Evolutionary conservation across 1,140 invertebrate genomes (phyloP).

Genomic region (Bilobella aurantiaca): DNA sequence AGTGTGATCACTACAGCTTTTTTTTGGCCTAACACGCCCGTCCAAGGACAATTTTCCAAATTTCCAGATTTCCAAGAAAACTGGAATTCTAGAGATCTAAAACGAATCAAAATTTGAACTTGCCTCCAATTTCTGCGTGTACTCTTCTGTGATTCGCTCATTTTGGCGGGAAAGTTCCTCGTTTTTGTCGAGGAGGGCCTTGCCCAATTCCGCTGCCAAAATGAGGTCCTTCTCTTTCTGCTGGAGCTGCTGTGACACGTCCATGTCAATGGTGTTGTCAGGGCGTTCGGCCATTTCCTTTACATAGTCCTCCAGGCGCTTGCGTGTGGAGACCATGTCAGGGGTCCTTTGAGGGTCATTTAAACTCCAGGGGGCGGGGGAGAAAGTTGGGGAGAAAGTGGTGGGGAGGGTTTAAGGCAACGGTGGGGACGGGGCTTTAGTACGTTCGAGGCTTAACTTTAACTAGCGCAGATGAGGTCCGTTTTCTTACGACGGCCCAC

Average conservation of each 20-base stretch:
- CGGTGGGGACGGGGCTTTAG: no score
- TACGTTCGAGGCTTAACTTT: no score
- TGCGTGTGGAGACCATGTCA: background rate
- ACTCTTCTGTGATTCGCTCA: constrained; percentile 75
- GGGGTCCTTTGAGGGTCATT: background rate
- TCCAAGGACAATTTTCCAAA: no score
- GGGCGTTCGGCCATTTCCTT: background rate
- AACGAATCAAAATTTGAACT: constrained; percentile 30
- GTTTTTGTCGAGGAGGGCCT: constrained; percentile 86
- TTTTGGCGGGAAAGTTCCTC: constrained; percentile 78
- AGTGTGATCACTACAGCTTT: no score
- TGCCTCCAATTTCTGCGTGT: constrained; percentile 85
- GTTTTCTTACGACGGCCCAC: no score
- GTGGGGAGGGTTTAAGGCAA: no score
- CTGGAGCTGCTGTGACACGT: constrained; percentile 70
- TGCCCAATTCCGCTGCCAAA: constrained; percentile 85
- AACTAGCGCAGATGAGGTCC: no score
- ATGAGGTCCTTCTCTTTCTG: constrained; percentile 87
- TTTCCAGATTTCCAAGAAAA: no score
- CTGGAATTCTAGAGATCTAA: no score
- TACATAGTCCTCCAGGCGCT: background rate
- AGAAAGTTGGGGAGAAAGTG: background rate
- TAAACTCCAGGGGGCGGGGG: background rate
- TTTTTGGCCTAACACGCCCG: no score
- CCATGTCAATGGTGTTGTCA: constrained; percentile 40